Percentiles rank a stretch among this genome's conserved stretches.
phyloP scores from a whole-genome alignment of 2,888 invertebrate species.

The Harpalus rufipes region DNA sequence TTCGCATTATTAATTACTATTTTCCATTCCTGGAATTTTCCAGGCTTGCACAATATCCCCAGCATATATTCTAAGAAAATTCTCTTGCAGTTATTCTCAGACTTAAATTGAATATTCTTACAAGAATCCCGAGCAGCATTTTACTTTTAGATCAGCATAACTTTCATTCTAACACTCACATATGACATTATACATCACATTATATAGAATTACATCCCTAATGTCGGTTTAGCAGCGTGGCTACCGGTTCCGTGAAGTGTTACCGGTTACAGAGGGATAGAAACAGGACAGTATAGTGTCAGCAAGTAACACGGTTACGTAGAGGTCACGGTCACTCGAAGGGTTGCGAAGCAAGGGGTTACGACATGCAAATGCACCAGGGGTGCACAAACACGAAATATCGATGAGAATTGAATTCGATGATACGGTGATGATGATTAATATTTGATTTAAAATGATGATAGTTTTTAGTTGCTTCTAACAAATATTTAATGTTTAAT shows the following conservation, averaged over 20 bases:
- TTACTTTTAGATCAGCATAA: neutral
- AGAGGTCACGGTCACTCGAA: neutral
- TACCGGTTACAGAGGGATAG: neutral
- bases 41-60: neutral
- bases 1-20: neutral
- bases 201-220: neutral
- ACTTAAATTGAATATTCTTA: neutral
- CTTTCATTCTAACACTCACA: neutral
- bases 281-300: neutral
- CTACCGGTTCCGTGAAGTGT: constrained; percentile 4
- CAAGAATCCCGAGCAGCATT: neutral
- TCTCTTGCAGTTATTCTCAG: neutral
- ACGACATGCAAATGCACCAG: neutral
- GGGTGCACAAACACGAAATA: neutral
- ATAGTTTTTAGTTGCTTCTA: too few relatives aligned
- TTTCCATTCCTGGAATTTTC: neutral
- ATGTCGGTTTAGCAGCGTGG: neutral
- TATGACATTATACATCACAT: neutral
- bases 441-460: too few relatives aligned
- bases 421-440: too few relatives aligned
- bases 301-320: neutral
- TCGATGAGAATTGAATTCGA: too few relatives aligned
- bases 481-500: too few relatives aligned
- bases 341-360: neutral
- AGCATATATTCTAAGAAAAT: neutral